Evolutionary conservation across 2,113 vertebrate species (phyloP).

Genomic region (Microcebus jonahi): DNA sequence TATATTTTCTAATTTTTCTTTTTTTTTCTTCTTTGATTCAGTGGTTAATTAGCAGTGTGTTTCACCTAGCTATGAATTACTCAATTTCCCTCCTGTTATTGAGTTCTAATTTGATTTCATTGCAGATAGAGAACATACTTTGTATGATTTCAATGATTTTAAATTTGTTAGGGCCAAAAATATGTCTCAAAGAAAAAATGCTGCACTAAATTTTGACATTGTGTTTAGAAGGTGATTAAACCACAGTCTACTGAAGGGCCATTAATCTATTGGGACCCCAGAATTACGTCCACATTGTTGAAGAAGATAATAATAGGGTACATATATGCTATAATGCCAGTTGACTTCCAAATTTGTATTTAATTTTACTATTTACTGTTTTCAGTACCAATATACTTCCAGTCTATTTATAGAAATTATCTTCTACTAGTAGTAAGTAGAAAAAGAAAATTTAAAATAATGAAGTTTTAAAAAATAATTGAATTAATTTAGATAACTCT

Average conservation of each 20-base stretch:
- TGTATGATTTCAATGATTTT: not conserved
- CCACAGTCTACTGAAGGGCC: not conserved
- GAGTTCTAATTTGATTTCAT: not conserved
- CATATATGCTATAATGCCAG: not conserved
- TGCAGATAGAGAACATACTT: not conserved
- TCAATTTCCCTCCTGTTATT: not conserved
- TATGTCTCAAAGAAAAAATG: conserved; percentile 28
- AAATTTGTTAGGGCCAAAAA: not conserved
- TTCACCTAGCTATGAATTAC: not conserved
- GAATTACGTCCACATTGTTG: not conserved
- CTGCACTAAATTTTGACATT: not conserved
- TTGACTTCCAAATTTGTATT: not conserved
- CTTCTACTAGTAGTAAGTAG: not conserved
- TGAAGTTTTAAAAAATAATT: not conserved
- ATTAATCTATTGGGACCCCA: not conserved
- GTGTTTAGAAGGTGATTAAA: not conserved
- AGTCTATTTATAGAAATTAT: not conserved
- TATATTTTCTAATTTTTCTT: not conserved
- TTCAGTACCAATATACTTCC: not conserved
- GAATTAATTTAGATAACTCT: not conserved
- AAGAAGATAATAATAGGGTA: not conserved
- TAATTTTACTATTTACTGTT: not conserved
- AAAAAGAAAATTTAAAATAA: not conserved
- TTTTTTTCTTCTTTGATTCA: not conserved
- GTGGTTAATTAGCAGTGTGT: not conserved